Conservation (phyloP, 2,113 vertebrate species). For the Toxotes jaculatrix region DNA sequence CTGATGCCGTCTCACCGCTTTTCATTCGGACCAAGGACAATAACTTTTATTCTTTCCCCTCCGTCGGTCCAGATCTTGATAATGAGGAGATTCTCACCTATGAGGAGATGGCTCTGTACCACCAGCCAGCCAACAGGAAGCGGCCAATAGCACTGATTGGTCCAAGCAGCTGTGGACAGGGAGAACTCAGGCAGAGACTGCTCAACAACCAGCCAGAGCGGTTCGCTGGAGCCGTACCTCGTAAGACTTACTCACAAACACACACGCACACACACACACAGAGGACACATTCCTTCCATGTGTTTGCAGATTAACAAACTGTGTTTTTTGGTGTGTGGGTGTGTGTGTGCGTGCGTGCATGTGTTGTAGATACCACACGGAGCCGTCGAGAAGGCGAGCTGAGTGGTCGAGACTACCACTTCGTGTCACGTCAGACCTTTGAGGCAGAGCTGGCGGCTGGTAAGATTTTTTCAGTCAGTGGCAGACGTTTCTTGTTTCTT, state of each 20-base stretch:
- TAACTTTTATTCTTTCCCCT: neutral
- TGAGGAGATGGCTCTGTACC: conserved; percentile 98
- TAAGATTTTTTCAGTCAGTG: conserved; percentile 59
- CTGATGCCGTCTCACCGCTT: neutral
- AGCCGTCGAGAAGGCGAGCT: conserved; percentile 92
- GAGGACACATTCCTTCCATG: neutral
- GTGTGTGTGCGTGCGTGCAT: neutral
- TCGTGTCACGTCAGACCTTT: conserved; percentile 93
- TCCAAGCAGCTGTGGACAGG: conserved; percentile 93
- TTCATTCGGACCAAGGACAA: neutral
- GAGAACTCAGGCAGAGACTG: conserved; percentile 91
- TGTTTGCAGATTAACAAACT: neutral
- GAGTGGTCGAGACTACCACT: conserved; percentile 94
- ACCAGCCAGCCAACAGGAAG: conserved; percentile 97
- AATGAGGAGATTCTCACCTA: conserved; percentile 97
- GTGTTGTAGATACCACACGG: conserved; percentile 91
- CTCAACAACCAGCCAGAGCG: conserved; percentile 92
- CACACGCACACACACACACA: neutral
- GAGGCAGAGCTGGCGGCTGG: conserved; percentile 93
- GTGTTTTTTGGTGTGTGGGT: neutral
- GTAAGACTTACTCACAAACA: conserved; percentile 80
- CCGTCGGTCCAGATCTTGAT: conserved; percentile 88
- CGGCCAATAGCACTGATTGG: conserved; percentile 95
- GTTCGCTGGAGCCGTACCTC: conserved; percentile 93
- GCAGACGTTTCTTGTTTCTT: neutral